phyloP scores from a whole-genome alignment of 2,797 vertebrate genomes.

The Microctenopoma stevenorrisi region DNA sequence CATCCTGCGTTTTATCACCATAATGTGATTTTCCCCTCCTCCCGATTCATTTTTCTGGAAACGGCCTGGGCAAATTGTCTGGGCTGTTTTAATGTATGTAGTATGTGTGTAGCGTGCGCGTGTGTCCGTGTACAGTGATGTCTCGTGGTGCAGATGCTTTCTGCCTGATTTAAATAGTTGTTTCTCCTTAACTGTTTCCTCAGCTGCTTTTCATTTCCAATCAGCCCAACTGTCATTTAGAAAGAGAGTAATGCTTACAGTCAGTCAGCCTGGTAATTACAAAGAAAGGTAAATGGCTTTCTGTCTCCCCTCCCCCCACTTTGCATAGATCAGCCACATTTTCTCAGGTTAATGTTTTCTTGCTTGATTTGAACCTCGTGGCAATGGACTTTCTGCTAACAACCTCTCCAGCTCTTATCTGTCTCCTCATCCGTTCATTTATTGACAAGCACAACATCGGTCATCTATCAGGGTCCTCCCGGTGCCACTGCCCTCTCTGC shows the following conservation, averaged over 20 bases:
- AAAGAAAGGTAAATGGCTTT: constrained; percentile 48
- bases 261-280: constrained; percentile 60
- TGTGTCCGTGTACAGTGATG: neutral
- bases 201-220: constrained; percentile 49
- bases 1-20: constrained; percentile 6
- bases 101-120: neutral
- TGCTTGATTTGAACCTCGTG: constrained; percentile 27
- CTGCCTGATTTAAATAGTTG: constrained; percentile 32
- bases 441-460: constrained; percentile 43
- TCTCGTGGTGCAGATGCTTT: constrained; percentile 16
- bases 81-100: neutral
- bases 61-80: neutral
- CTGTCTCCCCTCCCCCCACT: constrained; percentile 8
- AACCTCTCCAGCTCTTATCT: constrained; percentile 16
- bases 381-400: constrained; percentile 23
- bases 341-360: constrained; percentile 61
- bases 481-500: constrained; percentile 28
- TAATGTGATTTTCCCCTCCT: constrained; percentile 20
- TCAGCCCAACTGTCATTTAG: constrained; percentile 59
- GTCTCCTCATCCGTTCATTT: constrained; percentile 31
- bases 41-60: constrained; percentile 24
- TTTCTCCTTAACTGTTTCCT: constrained; percentile 31
- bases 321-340: constrained; percentile 44
- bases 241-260: constrained; percentile 15
- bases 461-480: constrained; percentile 46